Conservation (phyloP, 2,113 vertebrate genomes). For the Crypturellus undulatus region DNA sequence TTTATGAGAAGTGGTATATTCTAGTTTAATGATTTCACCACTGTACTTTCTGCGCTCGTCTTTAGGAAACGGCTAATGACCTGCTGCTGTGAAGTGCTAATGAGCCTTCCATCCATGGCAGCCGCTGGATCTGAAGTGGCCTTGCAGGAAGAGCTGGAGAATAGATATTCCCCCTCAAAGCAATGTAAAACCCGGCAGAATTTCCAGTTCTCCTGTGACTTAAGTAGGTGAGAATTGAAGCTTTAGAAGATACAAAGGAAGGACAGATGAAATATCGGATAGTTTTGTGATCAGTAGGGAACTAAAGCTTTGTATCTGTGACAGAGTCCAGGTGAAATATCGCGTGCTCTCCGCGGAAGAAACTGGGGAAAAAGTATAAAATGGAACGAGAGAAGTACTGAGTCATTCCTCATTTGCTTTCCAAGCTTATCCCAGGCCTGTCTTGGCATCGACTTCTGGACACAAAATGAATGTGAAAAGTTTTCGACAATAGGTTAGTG, state of each 20-base stretch:
- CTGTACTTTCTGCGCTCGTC: neutral
- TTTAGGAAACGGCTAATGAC: neutral
- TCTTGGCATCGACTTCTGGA: neutral
- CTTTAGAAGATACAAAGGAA: neutral
- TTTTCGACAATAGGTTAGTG: neutral
- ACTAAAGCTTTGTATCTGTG: neutral
- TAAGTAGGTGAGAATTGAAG: neutral
- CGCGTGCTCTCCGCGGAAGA: neutral
- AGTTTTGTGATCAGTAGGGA: neutral
- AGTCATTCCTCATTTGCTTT: neutral
- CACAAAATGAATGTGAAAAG: neutral
- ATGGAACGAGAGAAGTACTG: neutral
- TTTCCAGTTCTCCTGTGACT: neutral
- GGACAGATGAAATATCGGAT: neutral
- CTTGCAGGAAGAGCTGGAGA: neutral
- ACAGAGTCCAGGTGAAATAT: neutral
- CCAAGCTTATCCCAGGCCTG: rapidly evolving
- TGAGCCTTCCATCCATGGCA: neutral
- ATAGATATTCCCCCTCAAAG: neutral
- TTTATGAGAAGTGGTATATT: neutral
- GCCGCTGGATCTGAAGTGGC: no score
- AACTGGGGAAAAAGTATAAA: neutral
- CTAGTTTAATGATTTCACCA: neutral
- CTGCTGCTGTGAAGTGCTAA: neutral
- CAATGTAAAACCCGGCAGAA: neutral